Evolutionary conservation across 1,140 invertebrate species (phyloP).

Genomic region (Nasonia longicornis): DNA sequence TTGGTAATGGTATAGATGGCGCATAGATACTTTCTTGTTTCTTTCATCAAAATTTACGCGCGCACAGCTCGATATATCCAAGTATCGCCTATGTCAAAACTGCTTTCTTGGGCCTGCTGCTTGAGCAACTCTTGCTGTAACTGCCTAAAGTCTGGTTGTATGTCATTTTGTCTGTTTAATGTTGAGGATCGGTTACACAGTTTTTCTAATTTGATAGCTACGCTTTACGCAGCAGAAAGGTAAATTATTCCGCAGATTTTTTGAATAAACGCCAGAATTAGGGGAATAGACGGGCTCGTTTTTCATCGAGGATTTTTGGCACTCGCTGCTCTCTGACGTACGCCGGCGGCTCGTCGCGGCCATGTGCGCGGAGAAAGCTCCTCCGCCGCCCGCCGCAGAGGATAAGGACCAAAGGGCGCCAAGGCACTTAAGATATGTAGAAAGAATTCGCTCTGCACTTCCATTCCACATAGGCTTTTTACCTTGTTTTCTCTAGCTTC

Average conservation of each 20-base stretch:
- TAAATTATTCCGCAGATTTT: neutral
- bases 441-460: constrained; percentile 24
- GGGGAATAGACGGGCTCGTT: constrained; percentile 43
- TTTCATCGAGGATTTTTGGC: constrained; percentile 54
- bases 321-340: constrained; percentile 56
- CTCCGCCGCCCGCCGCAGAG: constrained; percentile 34
- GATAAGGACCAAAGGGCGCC: constrained; percentile 58
- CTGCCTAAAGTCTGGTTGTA: too few relatives aligned
- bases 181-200: too few relatives aligned
- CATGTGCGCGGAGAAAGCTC: neutral
- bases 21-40: too few relatives aligned
- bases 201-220: neutral
- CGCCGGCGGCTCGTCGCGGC: constrained; percentile 20
- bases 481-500: constrained; percentile 29
- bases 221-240: neutral
- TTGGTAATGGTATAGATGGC: too few relatives aligned
- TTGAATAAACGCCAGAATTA: neutral
- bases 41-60: too few relatives aligned
- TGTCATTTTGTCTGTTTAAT: too few relatives aligned
- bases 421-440: constrained; percentile 57
- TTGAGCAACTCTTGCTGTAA: too few relatives aligned
- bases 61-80: too few relatives aligned
- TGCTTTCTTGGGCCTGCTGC: neutral
- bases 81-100: too few relatives aligned
- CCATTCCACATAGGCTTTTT: constrained; percentile 4